phyloP scores from a whole-genome alignment of 2,888 invertebrate species.

The Vandiemenella viatica region DNA sequence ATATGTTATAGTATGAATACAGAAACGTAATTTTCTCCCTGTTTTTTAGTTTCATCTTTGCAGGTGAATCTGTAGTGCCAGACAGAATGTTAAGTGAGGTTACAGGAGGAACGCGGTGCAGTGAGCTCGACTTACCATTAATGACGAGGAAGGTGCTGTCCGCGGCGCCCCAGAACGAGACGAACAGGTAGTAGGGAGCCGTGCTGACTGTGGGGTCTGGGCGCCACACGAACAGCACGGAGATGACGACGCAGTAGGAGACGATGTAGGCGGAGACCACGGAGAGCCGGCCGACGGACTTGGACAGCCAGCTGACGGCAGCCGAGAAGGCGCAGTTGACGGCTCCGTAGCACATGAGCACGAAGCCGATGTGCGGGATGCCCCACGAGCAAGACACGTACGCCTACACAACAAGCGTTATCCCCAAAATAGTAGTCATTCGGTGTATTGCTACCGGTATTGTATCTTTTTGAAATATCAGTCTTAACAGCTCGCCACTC shows the following conservation, averaged over 20 bases:
- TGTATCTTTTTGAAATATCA: no score
- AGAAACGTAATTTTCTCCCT: neutral
- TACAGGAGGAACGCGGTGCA: neutral
- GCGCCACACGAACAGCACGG: conserved; percentile 53
- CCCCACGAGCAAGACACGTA: conserved; percentile 79
- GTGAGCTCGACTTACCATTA: conserved; percentile 46
- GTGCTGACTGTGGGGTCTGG: conserved; percentile 48
- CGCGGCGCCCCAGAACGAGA: conserved; percentile 75
- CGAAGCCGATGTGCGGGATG: conserved; percentile 79
- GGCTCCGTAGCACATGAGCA: conserved; percentile 84
- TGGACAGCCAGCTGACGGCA: conserved; percentile 60
- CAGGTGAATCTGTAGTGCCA: neutral
- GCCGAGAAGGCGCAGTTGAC: conserved; percentile 77
- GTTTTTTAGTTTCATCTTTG: no score
- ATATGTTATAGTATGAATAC: neutral
- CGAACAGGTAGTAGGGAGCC: conserved; percentile 56
- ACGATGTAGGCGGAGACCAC: conserved; percentile 61
- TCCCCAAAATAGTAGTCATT: neutral
- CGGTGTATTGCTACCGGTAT: no score
- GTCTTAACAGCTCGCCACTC: no score
- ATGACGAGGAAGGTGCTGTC: conserved; percentile 86
- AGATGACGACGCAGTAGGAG: conserved; percentile 52
- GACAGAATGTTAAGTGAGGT: neutral
- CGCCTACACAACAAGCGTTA: neutral
- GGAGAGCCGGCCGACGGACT: conserved; percentile 61